Conservation (phyloP, 2,113 vertebrate genomes). For the Perca schrenkii region DNA sequence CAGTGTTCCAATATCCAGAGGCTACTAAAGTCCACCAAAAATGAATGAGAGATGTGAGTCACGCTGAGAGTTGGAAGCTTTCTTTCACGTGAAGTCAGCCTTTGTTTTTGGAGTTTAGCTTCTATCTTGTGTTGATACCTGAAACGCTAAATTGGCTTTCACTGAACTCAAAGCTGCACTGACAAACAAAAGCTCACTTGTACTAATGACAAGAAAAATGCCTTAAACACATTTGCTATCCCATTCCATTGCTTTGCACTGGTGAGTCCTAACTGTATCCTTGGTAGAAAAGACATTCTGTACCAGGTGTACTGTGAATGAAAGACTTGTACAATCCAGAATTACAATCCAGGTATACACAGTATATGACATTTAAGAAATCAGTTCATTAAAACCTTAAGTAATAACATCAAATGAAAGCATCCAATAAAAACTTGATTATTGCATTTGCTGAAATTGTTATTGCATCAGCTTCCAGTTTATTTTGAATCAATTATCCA, state of each 20-base stretch:
- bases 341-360: neutral
- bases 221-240: neutral
- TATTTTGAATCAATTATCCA: neutral
- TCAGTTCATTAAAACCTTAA: neutral
- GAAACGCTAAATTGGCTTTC: constrained; percentile 24
- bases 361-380: neutral
- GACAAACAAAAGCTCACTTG: constrained; percentile 42
- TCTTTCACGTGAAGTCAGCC: neutral
- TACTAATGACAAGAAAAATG: neutral
- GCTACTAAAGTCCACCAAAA: neutral
- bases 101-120: constrained; percentile 13
- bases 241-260: too few relatives aligned
- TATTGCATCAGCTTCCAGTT: neutral
- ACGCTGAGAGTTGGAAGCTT: neutral
- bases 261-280: neutral
- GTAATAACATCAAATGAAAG: too few relatives aligned
- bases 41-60: neutral
- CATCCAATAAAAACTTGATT: neutral
- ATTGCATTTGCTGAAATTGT: neutral
- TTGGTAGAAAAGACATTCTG: neutral
- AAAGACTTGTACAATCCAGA: neutral
- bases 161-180: neutral
- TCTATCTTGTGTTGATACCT: constrained; percentile 11
- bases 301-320: neutral
- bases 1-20: neutral